Evolutionary conservation across 2,888 invertebrate genomes (phyloP).

Genomic region (Beris chalybata): DNA sequence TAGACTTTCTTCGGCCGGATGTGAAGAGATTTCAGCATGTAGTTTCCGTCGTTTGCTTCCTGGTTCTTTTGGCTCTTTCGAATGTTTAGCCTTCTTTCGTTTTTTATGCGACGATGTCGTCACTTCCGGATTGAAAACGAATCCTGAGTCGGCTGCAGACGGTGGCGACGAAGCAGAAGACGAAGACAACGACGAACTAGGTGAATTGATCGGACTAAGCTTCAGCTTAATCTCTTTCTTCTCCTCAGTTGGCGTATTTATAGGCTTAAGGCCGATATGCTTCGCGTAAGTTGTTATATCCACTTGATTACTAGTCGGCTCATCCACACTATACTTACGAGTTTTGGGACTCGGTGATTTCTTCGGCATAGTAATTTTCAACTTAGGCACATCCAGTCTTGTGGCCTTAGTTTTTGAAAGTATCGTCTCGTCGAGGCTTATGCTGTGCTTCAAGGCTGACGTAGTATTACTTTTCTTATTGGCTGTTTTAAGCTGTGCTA

Average conservation of each 20-base stretch:
- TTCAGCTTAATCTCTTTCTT: slow-evolving; percentile 7
- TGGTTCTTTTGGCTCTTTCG: slow-evolving; percentile 56
- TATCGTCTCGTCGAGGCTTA: slow-evolving; percentile 25
- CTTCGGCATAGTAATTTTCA: slow-evolving; percentile 47
- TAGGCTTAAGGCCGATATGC: slow-evolving; percentile 54
- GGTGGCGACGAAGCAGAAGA: slow-evolving; percentile 47
- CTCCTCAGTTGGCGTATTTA: slow-evolving; percentile 44
- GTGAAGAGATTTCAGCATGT: slow-evolving; percentile 60
- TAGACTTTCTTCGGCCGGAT: slow-evolving; percentile 57
- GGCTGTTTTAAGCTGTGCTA: slow-evolving; percentile 52
- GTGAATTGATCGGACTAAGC: slow-evolving; percentile 48
- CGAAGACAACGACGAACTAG: slow-evolving; percentile 45
- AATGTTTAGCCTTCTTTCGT: slow-evolving; percentile 62
- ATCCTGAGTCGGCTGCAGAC: slow-evolving; percentile 36
- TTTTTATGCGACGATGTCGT: slow-evolving; percentile 57
- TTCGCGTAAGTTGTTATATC: slow-evolving; percentile 54
- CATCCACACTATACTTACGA: slow-evolving; percentile 46
- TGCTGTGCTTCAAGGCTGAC: slow-evolving; percentile 12
- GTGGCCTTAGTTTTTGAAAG: slow-evolving; percentile 38
- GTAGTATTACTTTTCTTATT: slow-evolving; percentile 45
- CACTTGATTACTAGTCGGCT: slow-evolving; percentile 42
- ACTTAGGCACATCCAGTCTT: slow-evolving; percentile 34
- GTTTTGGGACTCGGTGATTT: slow-evolving; percentile 41
- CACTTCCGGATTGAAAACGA: slow-evolving; percentile 37
- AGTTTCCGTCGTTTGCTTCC: slow-evolving; percentile 58